phyloP scores from a whole-genome alignment of 2,113 vertebrate genomes.

The Gadus chalcogrammus region DNA sequence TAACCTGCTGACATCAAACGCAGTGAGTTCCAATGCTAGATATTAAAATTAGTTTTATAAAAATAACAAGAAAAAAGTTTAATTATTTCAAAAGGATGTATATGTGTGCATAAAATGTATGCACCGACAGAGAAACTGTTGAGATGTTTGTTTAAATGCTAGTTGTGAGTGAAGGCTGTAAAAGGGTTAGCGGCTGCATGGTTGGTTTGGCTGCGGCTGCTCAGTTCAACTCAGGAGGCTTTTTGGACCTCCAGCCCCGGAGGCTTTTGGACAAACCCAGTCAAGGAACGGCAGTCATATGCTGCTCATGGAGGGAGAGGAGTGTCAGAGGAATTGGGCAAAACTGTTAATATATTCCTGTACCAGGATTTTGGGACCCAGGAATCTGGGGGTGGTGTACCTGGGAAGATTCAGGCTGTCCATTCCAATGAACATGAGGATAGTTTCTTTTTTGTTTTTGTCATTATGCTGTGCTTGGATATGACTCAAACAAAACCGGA shows the following conservation, averaged over 20 bases:
- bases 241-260: slow-evolving; percentile 22
- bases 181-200: slow-evolving; percentile 16
- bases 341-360: slow-evolving; percentile 23
- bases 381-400: not conserved
- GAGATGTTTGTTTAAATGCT: slow-evolving; percentile 10
- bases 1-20: slow-evolving; percentile 8
- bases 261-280: slow-evolving; percentile 17
- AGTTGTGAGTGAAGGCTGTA: slow-evolving; percentile 17
- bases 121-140: slow-evolving; percentile 32
- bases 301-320: slow-evolving; percentile 22
- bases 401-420: slow-evolving; percentile 6
- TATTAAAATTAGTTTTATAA: slow-evolving; percentile 36
- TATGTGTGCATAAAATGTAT: slow-evolving; percentile 53
- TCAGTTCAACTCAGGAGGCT: slow-evolving; percentile 31
- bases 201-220: slow-evolving; percentile 40
- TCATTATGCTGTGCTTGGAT: slow-evolving; percentile 28
- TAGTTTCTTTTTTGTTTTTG: slow-evolving; percentile 11
- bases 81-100: slow-evolving; percentile 23
- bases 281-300: slow-evolving; percentile 15
- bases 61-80: slow-evolving; percentile 1
- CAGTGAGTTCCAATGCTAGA: slow-evolving; percentile 5
- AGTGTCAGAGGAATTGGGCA: slow-evolving; percentile 34
- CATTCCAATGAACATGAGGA: slow-evolving; percentile 24
- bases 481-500: slow-evolving; percentile 31
- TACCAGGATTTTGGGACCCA: slow-evolving; percentile 32